Evolutionary conservation across 2,888 invertebrate species (phyloP).

Genomic region (Trichogramma dendrolimi): DNA sequence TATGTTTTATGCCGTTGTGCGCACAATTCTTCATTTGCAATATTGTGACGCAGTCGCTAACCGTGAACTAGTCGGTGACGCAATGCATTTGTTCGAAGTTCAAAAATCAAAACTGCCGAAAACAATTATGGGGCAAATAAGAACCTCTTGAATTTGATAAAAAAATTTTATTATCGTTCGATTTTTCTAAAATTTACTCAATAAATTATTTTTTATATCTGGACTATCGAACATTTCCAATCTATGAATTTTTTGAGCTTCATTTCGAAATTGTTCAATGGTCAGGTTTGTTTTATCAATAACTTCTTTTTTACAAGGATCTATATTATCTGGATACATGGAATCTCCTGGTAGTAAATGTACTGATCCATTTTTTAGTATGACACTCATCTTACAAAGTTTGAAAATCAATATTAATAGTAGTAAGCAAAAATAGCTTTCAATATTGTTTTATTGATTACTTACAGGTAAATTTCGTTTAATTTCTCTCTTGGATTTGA

Average conservation of each 20-base stretch:
- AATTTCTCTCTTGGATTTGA: constrained; percentile 58
- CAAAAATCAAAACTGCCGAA: too few species aligned
- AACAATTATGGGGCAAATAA: too few species aligned
- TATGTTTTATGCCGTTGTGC: too few species aligned
- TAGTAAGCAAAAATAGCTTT: constrained; percentile 9
- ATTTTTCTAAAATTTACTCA: constrained; percentile 11
- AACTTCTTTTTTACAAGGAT: constrained; percentile 30
- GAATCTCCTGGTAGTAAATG: constrained; percentile 59
- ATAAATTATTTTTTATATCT: neutral
- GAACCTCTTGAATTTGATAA: too few species aligned
- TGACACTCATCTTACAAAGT: constrained; percentile 55
- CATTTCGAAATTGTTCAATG: constrained; percentile 35
- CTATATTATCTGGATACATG: constrained; percentile 39
- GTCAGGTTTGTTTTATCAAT: constrained; percentile 37
- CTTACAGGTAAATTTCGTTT: constrained; percentile 43
- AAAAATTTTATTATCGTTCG: neutral
- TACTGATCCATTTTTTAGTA: constrained; percentile 60
- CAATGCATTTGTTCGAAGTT: too few species aligned
- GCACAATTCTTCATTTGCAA: too few species aligned
- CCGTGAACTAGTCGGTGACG: too few species aligned
- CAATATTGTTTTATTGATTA: constrained; percentile 1
- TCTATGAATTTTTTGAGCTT: constrained; percentile 36
- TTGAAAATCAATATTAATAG: constrained; percentile 1
- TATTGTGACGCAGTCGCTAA: too few species aligned
- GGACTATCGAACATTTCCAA: constrained; percentile 30